Base-by-base conservation (phyloP, 2,113 vertebrate genomes). In the Trematocara macrostoma region DNA sequence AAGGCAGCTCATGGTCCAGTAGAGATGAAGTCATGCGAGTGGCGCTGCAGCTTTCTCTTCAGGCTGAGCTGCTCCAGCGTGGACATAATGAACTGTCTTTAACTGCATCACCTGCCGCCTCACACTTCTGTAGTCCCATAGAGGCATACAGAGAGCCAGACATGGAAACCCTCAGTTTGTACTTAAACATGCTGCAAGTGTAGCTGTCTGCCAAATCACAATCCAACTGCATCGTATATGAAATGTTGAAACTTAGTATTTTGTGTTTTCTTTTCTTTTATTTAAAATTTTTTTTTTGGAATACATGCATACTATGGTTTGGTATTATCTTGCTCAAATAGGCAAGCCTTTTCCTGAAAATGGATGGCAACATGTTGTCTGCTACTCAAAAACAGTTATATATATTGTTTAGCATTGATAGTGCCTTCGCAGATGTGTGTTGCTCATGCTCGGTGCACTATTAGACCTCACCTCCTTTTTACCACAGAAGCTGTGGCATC, bases 11-110 rank as follows among this genome's bases (percentile, higher is more conserved):
- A 89, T 83, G 91, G 91, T 90, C 49, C 88, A 89, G 71, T 88
- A 51, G 81, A 91, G 78, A 88, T 83, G 88, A 93, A 93, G 83
- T 90, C 91, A 93, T 92, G 93, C 89, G 59, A 89, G 85, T 5
- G 12, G 29, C 0, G 34, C 84, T 89, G 88, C 89, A 89, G 89
- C 88, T 87, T 90, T 86, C 74, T 91, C 85, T 89, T 92, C 57
- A 85, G 89, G 88, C 84, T 83, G 87, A 91, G 74, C 81, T 20
- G 85, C 79, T 84, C 83, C 81, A 51, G 64, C 5, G 47, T 76
- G 71, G 81, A 87, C 67, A 64, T 35, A 85, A 91, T 34, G 15
- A 90, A 84, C 51, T 84, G 90, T 93, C 81, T 91, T 89, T 86
- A 88, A 92, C 79, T 6, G 85, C 86, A 79, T 90, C 92, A 93